Evolutionary conservation across 1,140 invertebrate species (phyloP).

Genomic region (Notospermus geniculatus): DNA sequence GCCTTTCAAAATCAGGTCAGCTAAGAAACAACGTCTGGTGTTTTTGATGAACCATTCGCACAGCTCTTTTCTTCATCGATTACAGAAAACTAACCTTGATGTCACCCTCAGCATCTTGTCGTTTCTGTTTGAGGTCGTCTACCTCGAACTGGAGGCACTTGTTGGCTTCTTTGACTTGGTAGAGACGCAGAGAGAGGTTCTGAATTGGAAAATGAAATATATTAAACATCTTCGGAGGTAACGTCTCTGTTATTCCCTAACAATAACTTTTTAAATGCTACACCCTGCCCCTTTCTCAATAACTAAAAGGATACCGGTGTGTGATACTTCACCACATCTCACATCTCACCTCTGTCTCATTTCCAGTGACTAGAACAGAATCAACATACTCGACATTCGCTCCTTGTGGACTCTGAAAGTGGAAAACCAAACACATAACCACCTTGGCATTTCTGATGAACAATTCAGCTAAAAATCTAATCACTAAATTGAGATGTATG

Average conservation of each 20-base stretch:
- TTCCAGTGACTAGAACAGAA: no score
- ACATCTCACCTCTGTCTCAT: no score
- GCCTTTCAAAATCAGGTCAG: conserved; percentile 25
- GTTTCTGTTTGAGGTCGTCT: conserved; percentile 68
- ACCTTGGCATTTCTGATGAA: no score
- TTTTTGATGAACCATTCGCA: no score
- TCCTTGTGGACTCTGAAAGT: not conserved
- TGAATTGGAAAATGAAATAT: not conserved
- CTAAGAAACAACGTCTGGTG: conserved; percentile 9
- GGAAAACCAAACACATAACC: not conserved
- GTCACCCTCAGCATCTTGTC: conserved; percentile 71
- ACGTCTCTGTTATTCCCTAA: no score
- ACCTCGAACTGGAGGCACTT: conserved; percentile 64
- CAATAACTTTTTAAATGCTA: no score
- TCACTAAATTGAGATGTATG: no score
- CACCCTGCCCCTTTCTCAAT: no score
- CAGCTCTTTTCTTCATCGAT: conserved; percentile 4
- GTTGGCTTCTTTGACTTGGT: conserved; percentile 3
- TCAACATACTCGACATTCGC: not conserved
- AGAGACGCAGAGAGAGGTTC: conserved; percentile 4
- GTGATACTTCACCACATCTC: no score
- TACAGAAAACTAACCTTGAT: conserved; percentile 67
- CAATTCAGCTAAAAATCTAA: no score
- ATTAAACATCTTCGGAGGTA: no score
- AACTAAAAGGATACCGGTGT: no score